A percentile compares a stretch with the other conserved stretches of the same genome.
These are phyloP conservation scores for Drosophila nr. perissopoda DNA, from an alignment of 2,888 invertebrate genomes.

Conservation along the genomic window DNA sequence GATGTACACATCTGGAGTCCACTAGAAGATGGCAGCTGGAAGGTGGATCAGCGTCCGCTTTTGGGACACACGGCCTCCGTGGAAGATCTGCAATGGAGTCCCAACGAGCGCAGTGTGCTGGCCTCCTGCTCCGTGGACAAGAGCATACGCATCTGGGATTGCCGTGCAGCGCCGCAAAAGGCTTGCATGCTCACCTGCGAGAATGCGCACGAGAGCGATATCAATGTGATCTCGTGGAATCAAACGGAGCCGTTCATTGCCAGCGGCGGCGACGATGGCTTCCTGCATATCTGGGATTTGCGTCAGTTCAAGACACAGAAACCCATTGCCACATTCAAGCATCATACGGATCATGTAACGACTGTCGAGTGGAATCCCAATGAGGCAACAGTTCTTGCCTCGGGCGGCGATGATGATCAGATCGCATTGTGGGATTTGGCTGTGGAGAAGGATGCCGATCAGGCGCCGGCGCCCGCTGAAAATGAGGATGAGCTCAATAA, in stretches of 20 bases:
- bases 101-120: constrained; percentile 95
- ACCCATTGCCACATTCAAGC: constrained; percentile 97
- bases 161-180: constrained; percentile 92
- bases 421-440: constrained; percentile 98
- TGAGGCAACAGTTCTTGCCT: constrained; percentile 97
- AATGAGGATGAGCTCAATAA: constrained; percentile 89
- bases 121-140: constrained; percentile 96
- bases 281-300: constrained; percentile 97
- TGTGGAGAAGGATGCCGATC: constrained; percentile 91
- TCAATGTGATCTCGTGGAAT: constrained; percentile 99
- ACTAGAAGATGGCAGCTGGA: constrained; percentile 92
- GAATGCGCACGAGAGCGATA: constrained; percentile 95
- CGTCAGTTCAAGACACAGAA: constrained; percentile 91
- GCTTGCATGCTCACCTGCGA: constrained; percentile 96
- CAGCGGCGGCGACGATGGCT: constrained; percentile 98
- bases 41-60: constrained; percentile 95
- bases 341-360: constrained; percentile 96
- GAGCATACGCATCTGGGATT: constrained; percentile 98
- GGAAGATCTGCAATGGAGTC: constrained; percentile 99
- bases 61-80: constrained; percentile 96
- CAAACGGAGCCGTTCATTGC: constrained; percentile 94
- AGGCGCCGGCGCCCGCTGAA: constrained; percentile 87
- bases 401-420: constrained; percentile 97
- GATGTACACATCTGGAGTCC: constrained; percentile 98
- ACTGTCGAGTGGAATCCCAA: constrained; percentile 98